A percentile compares a stretch with the other conserved stretches of the same genome.
Evolutionary conservation across 2,797 vertebrate species (phyloP).

Genomic region (Takifugu ocellatus): DNA sequence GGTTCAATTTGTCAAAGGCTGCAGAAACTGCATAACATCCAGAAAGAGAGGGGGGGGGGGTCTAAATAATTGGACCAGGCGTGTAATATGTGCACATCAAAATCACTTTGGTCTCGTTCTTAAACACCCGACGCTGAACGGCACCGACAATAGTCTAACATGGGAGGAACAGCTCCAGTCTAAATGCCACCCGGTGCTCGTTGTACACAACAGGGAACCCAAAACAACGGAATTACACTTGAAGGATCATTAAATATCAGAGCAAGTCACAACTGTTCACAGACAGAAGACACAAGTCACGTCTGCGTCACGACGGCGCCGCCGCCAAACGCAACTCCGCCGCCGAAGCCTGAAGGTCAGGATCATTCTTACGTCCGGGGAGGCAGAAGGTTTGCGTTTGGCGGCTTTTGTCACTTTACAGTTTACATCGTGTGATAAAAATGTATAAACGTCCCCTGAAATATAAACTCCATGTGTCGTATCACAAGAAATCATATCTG

Average conservation of each 20-base stretch:
- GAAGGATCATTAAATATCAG: constrained; percentile 36
- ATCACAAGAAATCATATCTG: constrained; percentile 40
- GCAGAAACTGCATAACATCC: constrained; percentile 25
- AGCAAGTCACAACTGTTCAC: constrained; percentile 38
- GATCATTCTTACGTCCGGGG: background rate
- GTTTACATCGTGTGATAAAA: constrained; percentile 19
- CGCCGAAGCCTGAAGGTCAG: background rate
- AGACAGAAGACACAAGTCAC: constrained; percentile 35
- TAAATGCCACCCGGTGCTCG: constrained; percentile 10
- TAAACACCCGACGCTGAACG: constrained; percentile 23
- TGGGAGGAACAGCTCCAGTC: constrained; percentile 19
- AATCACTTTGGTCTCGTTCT: constrained; percentile 59
- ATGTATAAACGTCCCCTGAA: constrained; percentile 18
- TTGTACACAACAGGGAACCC: constrained; percentile 32
- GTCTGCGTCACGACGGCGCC: constrained; percentile 6
- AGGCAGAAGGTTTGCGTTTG: constrained; percentile 21
- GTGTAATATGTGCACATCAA: constrained; percentile 36
- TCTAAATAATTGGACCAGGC: constrained; percentile 25
- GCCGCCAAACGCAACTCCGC: constrained; percentile 34
- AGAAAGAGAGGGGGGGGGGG: constrained; percentile 18
- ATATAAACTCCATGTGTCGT: constrained; percentile 29
- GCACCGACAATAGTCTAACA: constrained; percentile 14
- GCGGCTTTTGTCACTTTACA: constrained; percentile 1
- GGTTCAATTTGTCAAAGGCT: constrained; percentile 18
- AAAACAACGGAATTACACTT: constrained; percentile 44